phyloP scores from a whole-genome alignment of 2,888 invertebrate genomes.

The Gryllus longicercus region DNA sequence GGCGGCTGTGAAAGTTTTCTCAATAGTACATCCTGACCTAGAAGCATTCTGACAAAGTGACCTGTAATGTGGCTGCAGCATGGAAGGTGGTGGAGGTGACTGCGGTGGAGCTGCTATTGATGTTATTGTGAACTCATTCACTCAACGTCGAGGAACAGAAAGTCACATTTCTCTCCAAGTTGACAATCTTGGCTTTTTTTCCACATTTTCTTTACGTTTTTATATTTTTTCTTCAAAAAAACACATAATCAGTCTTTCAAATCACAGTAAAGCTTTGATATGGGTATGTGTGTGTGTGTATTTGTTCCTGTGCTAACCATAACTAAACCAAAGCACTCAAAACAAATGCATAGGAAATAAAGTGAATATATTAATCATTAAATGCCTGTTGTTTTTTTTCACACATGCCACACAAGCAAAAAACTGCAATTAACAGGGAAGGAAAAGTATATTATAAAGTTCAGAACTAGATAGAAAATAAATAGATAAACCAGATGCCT shows the following conservation, averaged over 20 bases:
- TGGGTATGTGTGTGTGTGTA: slow-evolving; percentile 41
- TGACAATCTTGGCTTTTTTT: slow-evolving; percentile 26
- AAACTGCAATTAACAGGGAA: slow-evolving; percentile 29
- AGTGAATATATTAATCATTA: slow-evolving; percentile 11
- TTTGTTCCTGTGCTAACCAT: slow-evolving; percentile 34
- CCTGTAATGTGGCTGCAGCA: slow-evolving; percentile 10
- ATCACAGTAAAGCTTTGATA: slow-evolving; percentile 58
- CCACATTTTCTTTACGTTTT: slow-evolving; percentile 22
- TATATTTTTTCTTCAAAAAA: slow-evolving; percentile 34
- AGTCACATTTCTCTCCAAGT: slow-evolving; percentile 12
- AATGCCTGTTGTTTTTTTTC: background rate
- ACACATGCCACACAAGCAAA: slow-evolving; percentile 23
- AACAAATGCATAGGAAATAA: slow-evolving; percentile 24
- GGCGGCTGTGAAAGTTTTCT: slow-evolving; percentile 27
- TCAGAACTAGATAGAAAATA: slow-evolving; percentile 22
- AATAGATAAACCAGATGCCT: slow-evolving; percentile 23
- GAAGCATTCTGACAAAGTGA: slow-evolving; percentile 17
- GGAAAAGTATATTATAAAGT: slow-evolving; percentile 20
- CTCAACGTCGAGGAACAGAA: slow-evolving; percentile 20
- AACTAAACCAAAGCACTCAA: slow-evolving; percentile 27
- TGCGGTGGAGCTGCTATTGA: slow-evolving; percentile 22
- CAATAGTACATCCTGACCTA: slow-evolving; percentile 5
- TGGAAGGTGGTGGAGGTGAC: slow-evolving; percentile 19
- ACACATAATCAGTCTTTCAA: slow-evolving; percentile 53
- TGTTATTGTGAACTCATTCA: slow-evolving; percentile 28